Percentiles rank a stretch among this genome's conserved stretches.
phyloP scores from a whole-genome alignment of 1,140 invertebrate species.

The Samia ricini region DNA sequence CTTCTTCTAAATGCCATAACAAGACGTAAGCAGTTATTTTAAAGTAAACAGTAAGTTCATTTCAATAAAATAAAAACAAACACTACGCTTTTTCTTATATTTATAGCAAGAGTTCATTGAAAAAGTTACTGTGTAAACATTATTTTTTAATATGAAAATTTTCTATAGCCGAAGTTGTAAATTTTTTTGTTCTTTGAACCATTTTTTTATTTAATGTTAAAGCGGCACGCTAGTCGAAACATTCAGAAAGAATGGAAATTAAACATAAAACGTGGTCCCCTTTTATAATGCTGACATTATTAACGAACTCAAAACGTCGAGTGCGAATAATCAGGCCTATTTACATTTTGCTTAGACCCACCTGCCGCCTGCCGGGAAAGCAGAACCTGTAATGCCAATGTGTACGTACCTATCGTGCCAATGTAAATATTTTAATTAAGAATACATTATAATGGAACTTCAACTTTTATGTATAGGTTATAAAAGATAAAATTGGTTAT shows the following conservation, averaged over 20 bases:
- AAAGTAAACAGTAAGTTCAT: too few relatives aligned
- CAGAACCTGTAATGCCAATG: slow-evolving; percentile 4
- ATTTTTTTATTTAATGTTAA: background rate
- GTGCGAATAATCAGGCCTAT: slow-evolving; percentile 41
- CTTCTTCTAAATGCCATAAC: too few relatives aligned
- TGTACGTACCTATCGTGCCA: slow-evolving; percentile 20
- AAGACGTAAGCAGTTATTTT: too few relatives aligned
- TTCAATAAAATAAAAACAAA: too few relatives aligned
- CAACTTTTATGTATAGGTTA: slow-evolving; percentile 7
- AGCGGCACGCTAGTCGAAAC: background rate
- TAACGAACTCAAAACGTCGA: slow-evolving; percentile 41
- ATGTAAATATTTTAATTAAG: slow-evolving; percentile 24
- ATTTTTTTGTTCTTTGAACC: background rate
- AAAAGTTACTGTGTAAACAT: background rate
- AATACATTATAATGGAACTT: slow-evolving; percentile 11
- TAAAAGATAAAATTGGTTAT: background rate
- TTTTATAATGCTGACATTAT: slow-evolving; percentile 38
- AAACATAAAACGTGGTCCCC: slow-evolving; percentile 32
- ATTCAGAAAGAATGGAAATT: slow-evolving; percentile 24
- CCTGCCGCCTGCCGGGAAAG: slow-evolving; percentile 30
- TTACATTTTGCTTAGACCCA: slow-evolving; percentile 43
- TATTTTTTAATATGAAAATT: background rate
- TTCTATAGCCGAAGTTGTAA: background rate
- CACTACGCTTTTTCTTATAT: too few relatives aligned
- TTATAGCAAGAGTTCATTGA: too few relatives aligned